Conservation (phyloP, 1,140 invertebrate genomes). For the Meloidogyne exigua region DNA sequence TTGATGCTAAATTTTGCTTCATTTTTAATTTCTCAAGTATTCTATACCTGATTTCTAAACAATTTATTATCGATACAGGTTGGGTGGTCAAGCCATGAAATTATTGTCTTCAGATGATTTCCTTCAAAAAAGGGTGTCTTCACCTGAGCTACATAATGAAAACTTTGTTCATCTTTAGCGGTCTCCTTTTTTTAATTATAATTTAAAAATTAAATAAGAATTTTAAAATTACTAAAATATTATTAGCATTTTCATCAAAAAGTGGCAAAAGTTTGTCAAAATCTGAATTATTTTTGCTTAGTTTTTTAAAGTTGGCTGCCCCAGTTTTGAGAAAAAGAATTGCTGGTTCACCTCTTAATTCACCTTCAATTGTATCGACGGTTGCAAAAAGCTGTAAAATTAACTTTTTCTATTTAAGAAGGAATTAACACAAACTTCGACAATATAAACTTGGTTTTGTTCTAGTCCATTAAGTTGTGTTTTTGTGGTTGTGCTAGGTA, state of each 20-base stretch:
- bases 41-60: background rate
- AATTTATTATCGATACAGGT: slow-evolving; percentile 27
- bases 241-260: background rate
- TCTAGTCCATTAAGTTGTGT: slow-evolving; percentile 38
- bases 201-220: background rate
- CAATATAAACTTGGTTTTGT: slow-evolving; percentile 51
- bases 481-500: slow-evolving; percentile 46
- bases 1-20: background rate
- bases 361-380: slow-evolving; percentile 55
- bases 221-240: slow-evolving; percentile 2
- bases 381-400: slow-evolving; percentile 47
- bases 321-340: slow-evolving; percentile 35
- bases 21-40: background rate
- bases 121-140: slow-evolving; percentile 43
- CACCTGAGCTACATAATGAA: slow-evolving; percentile 34
- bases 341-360: slow-evolving; percentile 53
- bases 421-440: slow-evolving; percentile 36
- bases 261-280: background rate
- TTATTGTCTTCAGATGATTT: slow-evolving; percentile 20
- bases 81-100: slow-evolving; percentile 47
- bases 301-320: background rate
- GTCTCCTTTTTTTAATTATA: background rate
- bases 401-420: background rate
- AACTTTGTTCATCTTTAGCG: background rate
- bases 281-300: background rate